phyloP scores from a whole-genome alignment of 2,113 vertebrate species.

The Tachuris rubrigastra region DNA sequence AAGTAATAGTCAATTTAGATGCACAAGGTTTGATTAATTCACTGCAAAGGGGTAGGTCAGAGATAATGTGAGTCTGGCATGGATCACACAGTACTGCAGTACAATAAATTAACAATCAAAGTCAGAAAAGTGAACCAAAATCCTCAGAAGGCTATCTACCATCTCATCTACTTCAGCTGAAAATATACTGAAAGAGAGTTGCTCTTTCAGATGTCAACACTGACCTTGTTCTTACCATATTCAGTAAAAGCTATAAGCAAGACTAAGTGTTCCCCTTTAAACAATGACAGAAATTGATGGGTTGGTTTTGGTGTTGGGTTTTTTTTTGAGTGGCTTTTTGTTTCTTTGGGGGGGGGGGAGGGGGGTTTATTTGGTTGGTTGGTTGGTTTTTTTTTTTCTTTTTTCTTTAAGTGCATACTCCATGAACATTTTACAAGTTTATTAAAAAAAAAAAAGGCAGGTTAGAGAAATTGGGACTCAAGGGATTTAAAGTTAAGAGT shows the following conservation, averaged over 20 bases:
- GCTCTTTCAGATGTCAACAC: constrained; percentile 33
- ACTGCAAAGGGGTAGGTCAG: background rate
- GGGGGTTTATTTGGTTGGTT: no score
- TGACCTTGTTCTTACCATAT: constrained; percentile 52
- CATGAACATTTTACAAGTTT: background rate
- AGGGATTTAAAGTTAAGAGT: background rate
- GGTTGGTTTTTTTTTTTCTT: no score
- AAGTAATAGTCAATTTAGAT: background rate
- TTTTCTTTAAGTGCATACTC: background rate
- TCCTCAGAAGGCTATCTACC: constrained; percentile 45
- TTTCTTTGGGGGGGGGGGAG: no score
- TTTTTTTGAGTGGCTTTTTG: no score
- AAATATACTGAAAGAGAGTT: background rate
- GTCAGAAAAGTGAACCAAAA: background rate
- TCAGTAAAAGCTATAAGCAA: constrained; percentile 55
- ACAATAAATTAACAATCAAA: background rate
- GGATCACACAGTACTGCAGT: background rate
- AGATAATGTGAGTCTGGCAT: background rate
- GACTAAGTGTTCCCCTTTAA: constrained; percentile 18
- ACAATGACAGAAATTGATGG: constrained; percentile 22
- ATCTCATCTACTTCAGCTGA: constrained; percentile 30
- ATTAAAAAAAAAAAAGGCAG: background rate
- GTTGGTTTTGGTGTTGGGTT: background rate
- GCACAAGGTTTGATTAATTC: background rate
- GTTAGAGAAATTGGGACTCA: background rate